phyloP scores from a whole-genome alignment of 64 coral and sea anemone genomes.

The Actinia equina region DNA sequence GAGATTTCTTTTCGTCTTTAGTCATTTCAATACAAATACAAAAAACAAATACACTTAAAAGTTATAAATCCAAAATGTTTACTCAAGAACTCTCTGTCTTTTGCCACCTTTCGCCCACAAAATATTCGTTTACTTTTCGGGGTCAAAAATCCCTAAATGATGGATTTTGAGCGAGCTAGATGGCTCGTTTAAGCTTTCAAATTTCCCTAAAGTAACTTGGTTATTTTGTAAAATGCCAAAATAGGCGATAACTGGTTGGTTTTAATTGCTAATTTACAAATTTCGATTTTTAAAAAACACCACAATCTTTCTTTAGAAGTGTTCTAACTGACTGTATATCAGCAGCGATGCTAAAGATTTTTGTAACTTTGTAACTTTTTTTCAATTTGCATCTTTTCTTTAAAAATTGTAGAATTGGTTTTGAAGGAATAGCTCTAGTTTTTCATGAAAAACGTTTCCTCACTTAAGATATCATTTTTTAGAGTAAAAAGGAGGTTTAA shows the following conservation, averaged over 20 bases:
- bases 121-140: background rate
- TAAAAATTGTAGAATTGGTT: too few relatives aligned
- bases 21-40: background rate
- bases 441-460: too few relatives aligned
- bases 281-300: background rate
- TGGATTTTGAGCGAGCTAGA: background rate
- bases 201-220: background rate
- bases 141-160: background rate
- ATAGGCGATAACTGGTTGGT: conserved; percentile 12
- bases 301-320: background rate
- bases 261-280: conserved; percentile 3
- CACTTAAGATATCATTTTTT: background rate
- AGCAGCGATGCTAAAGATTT: too few relatives aligned
- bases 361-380: background rate
- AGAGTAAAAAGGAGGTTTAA: background rate
- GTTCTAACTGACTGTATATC: too few relatives aligned
- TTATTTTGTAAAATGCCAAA: conserved; percentile 2
- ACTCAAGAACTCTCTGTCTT: conserved; percentile 12
- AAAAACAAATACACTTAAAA: conserved; percentile 28
- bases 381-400: too few relatives aligned
- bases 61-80: background rate
- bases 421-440: too few relatives aligned
- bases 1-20: background rate
- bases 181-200: conserved; percentile 1
- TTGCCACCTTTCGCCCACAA: conserved; percentile 4